Base-by-base conservation (phyloP, 2,113 vertebrate genomes). In the Origma solitaria region DNA sequence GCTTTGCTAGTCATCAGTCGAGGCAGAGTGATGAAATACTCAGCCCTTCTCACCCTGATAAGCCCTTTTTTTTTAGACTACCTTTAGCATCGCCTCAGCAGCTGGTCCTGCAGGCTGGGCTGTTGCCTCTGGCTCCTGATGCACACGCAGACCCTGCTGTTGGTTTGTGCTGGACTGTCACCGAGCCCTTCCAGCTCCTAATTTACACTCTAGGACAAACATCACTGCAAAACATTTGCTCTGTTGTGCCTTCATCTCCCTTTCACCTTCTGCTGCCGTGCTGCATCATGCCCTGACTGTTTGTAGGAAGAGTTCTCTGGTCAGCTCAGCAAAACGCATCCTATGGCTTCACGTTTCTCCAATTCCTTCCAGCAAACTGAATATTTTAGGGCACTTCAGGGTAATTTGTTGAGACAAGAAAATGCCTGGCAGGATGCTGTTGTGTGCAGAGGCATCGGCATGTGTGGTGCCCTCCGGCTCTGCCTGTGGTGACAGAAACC, bases 61-160 rank as follows among this genome's bases (percentile, higher is more conserved):
- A 94, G 66, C 13, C 1, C 62, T 61, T 86, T 94, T 82, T 96
- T 92, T 96, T 96, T 92, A 95, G 86, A 27, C 33, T 65, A 60
- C 78, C 73, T 89, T 82, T 79, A 79, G 69, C 70, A 85, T 87
- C 0, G 4, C 86, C 60, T 71, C 0, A 0, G 73, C 75, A 88
- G 92, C 89, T 53, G 83, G 73, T 86, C 77, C 92, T 35, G 60
- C 60, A 54, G 82, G 58, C 90, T 82, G 81, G 73, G 61, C 61
- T 87, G 71, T 42, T 0, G 0, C 42, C 80, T 50, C 89, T 2
- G 1, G 73, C 84, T 65, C 49, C 49, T 7, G 0, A 24, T 28
- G n/a, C 62, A 49, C 47, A 40, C 2, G 0, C 77, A 85, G 60
- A 62, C 24, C 51, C 69, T 1, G 2, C 78, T 71, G 62, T 11